Conservation (phyloP, 1,140 invertebrate species). For the Eumeta japonica region DNA sequence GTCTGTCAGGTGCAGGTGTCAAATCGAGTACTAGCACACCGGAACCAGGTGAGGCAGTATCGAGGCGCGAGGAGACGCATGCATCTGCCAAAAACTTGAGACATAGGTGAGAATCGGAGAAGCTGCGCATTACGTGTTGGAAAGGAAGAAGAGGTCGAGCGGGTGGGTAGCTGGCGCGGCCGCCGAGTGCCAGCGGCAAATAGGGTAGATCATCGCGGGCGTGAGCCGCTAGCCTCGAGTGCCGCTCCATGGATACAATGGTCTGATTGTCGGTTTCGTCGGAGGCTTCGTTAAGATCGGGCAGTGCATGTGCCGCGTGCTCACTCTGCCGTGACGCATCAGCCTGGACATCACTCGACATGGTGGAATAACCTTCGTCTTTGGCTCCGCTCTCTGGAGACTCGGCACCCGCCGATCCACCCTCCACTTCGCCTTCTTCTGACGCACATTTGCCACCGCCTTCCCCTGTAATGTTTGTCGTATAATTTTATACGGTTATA, state of each 20-base stretch:
- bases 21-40: conserved; percentile 60
- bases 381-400: conserved; percentile 73
- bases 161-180: conserved; percentile 70
- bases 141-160: conserved; percentile 66
- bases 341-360: conserved; percentile 83
- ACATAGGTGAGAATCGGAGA: conserved; percentile 71
- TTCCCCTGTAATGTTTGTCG: conserved; percentile 26
- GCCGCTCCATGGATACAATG: conserved; percentile 54
- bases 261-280: conserved; percentile 66
- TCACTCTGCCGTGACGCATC: conserved; percentile 62
- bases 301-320: conserved; percentile 60
- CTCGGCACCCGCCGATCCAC: conserved; percentile 61
- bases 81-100: conserved; percentile 64
- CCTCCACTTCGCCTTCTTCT: conserved; percentile 51
- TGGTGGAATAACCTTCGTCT: conserved; percentile 86
- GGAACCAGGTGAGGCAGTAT: conserved; percentile 59
- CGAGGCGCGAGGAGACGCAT: conserved; percentile 54
- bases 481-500: not conserved
- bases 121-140: conserved; percentile 70
- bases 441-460: conserved; percentile 38
- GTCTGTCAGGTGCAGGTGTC: conserved; percentile 46
- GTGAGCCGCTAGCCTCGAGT: conserved; percentile 49
- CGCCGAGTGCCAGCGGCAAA: conserved; percentile 66
- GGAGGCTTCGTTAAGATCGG: conserved; percentile 71
- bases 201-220: conserved; percentile 68